phyloP scores from a whole-genome alignment of 2,113 vertebrate species.

The Menidia beryllina region DNA sequence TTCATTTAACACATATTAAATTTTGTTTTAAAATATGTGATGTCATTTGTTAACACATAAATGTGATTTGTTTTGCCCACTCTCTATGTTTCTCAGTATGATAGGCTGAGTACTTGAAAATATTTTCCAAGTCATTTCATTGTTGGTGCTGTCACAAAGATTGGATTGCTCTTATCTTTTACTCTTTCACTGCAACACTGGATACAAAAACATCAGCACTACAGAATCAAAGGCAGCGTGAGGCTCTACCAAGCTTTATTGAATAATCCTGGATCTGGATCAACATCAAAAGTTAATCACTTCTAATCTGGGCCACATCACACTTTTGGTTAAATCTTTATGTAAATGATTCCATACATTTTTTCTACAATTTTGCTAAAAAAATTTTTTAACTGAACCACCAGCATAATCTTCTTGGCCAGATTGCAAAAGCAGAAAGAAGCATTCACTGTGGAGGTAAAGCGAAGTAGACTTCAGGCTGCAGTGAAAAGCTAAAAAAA shows the following conservation, averaged over 20 bases:
- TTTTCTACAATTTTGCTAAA: neutral
- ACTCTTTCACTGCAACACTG: neutral
- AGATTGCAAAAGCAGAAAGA: neutral
- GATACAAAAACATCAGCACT: neutral
- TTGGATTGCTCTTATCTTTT: neutral
- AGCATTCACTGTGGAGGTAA: neutral
- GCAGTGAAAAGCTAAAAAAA: neutral
- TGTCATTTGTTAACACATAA: too few species aligned
- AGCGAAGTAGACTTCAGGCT: neutral
- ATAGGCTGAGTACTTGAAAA: neutral
- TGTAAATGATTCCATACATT: neutral
- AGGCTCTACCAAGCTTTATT: neutral
- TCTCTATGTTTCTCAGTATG: neutral
- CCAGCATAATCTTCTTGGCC: neutral
- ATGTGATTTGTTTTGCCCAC: neutral
- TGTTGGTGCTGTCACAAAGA: neutral
- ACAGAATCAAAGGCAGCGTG: neutral
- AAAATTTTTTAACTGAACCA: neutral
- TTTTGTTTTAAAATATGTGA: neutral
- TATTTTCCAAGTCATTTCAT: neutral
- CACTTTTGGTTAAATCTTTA: neutral
- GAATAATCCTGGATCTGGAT: neutral
- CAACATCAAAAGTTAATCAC: neutral
- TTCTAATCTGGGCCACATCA: neutral
- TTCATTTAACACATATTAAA: neutral